Evolutionary conservation across 2,113 vertebrate genomes (phyloP), one percentile per base, ranked within the genome.

Genomic region (Pteropus alecto): DNA sequence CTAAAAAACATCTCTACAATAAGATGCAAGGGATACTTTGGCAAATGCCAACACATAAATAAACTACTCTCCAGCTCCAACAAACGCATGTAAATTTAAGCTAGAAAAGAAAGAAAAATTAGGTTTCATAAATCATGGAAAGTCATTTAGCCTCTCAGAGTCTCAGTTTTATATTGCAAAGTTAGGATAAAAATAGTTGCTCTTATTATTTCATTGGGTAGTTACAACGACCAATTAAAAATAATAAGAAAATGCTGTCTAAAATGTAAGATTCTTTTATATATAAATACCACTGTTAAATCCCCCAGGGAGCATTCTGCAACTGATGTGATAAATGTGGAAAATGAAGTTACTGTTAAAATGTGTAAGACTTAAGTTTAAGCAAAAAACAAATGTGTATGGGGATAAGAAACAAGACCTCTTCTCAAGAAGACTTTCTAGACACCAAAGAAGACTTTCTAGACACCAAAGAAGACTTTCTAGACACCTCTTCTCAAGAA

Each of bases 281-380:
- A 84, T 30, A 67, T 60, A 95, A 35, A 78, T 9, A 74, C 14
- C 28, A 90, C 12, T 70, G 43, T 46, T 73, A 26, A 51, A 51
- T 15, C 15, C 51, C 51, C 51, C 51, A 48, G 51, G 22, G 14
- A 6, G 48, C 2, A 90, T 43, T 43, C 73, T 77, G 16, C 70
- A 86, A 79, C 13, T 68, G 33, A 92, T 12, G 15, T 71, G 68
- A 82, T 46, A 63, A 89, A 74, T 51, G 33, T 60, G 26, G 15
- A 83, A 86, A 97, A 87, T 95, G 12, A 92, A 94, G 19, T 76
- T 61, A 85, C 24, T 70, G 14, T 56, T 86, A 71, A 92, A 92
- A 94, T 82, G 24, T 56, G 58, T 65, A 79, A 70, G 41, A 84
- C 15, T 33, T 76, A 58, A 48, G 15, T 41, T 82, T 56, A 77